Evolutionary conservation across 2,797 vertebrate species (phyloP).

Genomic region (Malurus splendens): DNA sequence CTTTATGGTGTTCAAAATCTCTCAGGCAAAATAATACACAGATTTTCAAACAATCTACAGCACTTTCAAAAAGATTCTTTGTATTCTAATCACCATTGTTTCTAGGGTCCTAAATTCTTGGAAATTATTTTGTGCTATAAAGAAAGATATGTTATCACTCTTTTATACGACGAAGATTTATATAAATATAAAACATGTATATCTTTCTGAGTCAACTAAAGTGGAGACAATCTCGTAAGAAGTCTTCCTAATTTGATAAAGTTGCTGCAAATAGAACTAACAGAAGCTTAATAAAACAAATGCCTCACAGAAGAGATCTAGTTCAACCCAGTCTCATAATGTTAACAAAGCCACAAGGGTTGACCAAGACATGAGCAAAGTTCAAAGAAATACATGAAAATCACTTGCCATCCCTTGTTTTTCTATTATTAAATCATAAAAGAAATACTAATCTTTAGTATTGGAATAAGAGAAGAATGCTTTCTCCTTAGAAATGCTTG

Average conservation of each 20-base stretch:
- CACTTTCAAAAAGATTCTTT: neutral
- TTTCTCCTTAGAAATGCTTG: neutral
- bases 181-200: neutral
- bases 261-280: neutral
- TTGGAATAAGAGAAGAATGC: neutral
- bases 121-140: neutral
- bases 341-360: neutral
- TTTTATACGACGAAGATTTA: neutral
- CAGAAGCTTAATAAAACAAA: neutral
- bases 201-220: neutral
- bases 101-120: neutral
- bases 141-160: neutral
- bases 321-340: neutral
- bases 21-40: neutral
- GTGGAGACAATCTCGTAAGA: neutral
- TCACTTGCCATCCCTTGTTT: neutral
- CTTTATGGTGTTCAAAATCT: neutral
- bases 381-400: neutral
- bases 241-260: neutral
- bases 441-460: neutral
- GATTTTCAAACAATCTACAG: neutral
- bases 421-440: neutral
- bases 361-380: neutral
- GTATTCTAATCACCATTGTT: neutral
- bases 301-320: neutral